Percentiles rank a stretch among this genome's conserved stretches.
phyloP scores from a whole-genome alignment of 2,888 invertebrate genomes.

The Thera obeliscata region DNA sequence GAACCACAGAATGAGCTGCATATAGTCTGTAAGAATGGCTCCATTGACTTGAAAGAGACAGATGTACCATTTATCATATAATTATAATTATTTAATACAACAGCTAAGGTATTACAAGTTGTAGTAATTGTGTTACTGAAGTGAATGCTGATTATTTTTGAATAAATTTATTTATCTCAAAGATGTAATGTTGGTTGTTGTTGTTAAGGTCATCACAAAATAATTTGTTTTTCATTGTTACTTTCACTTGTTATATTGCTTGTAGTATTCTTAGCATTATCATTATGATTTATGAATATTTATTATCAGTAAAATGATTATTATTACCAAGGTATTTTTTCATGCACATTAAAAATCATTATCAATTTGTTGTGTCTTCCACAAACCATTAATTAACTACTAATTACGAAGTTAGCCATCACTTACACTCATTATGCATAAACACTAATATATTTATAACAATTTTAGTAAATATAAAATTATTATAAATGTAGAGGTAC shows the following conservation, averaged over 20 bases:
- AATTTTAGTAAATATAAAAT: too few relatives aligned
- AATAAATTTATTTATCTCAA: slow-evolving; percentile 34
- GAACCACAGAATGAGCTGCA: slow-evolving; percentile 75
- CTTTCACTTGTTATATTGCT: slow-evolving; percentile 4
- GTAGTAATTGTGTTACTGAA: slow-evolving; percentile 34
- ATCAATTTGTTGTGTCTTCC: slow-evolving; percentile 59
- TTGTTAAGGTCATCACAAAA: slow-evolving; percentile 19
- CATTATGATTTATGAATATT: neutral
- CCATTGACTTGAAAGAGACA: slow-evolving; percentile 77
- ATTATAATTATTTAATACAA: slow-evolving; percentile 16
- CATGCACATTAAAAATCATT: slow-evolving; percentile 24
- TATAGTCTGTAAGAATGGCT: slow-evolving; percentile 81
- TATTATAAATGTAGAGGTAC: too few relatives aligned
- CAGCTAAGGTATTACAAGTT: slow-evolving; percentile 24
- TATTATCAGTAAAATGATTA: slow-evolving; percentile 8
- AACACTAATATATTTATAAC: slow-evolving; percentile 18
- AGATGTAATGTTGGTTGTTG: slow-evolving; percentile 30
- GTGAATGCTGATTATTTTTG: slow-evolving; percentile 39
- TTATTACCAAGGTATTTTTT: slow-evolving; percentile 24
- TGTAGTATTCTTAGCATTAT: slow-evolving; percentile 11
- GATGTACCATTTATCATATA: slow-evolving; percentile 69
- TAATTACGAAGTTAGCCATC: slow-evolving; percentile 44
- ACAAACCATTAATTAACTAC: slow-evolving; percentile 47
- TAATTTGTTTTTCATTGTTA: slow-evolving; percentile 16
- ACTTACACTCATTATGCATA: slow-evolving; percentile 38